Conservation (phyloP, 2,888 invertebrate species). For the Mesorhabditis belari region DNA sequence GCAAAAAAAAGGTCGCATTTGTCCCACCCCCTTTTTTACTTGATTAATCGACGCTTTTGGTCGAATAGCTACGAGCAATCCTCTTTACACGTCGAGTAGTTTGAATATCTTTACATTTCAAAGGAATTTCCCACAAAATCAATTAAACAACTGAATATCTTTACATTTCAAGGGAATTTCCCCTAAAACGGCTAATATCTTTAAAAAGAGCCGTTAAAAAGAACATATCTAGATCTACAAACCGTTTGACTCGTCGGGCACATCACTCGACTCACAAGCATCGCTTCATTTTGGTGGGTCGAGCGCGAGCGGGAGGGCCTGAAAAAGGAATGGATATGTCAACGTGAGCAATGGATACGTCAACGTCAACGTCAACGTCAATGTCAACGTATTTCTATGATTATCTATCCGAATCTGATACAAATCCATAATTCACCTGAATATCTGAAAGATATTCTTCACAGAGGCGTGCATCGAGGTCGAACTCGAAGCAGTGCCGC, state of each 20-base stretch:
- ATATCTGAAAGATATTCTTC: conserved; percentile 30
- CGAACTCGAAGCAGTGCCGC: conserved; percentile 14
- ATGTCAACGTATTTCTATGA: background rate
- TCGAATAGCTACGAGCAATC: too few species aligned
- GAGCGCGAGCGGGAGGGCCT: conserved; percentile 11
- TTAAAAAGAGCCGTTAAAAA: too few species aligned
- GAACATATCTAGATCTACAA: too few species aligned
- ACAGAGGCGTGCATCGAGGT: conserved; percentile 1
- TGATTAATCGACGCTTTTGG: too few species aligned
- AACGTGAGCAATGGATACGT: background rate
- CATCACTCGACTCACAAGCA: background rate
- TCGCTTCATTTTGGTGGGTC: background rate
- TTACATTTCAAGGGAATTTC: too few species aligned
- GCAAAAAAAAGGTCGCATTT: too few species aligned
- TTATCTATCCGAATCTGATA: background rate
- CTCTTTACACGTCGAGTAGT: too few species aligned
- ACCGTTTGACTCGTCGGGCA: background rate
- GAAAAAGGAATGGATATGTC: background rate
- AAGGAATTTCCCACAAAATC: too few species aligned
- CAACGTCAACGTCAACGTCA: background rate
- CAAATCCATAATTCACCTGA: conserved; percentile 11
- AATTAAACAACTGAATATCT: too few species aligned
- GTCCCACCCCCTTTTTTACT: too few species aligned
- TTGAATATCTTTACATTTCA: too few species aligned
- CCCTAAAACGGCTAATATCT: too few species aligned